Conservation (phyloP, 92 coral and sea anemone species). For the Pocillopora grandis region DNA sequence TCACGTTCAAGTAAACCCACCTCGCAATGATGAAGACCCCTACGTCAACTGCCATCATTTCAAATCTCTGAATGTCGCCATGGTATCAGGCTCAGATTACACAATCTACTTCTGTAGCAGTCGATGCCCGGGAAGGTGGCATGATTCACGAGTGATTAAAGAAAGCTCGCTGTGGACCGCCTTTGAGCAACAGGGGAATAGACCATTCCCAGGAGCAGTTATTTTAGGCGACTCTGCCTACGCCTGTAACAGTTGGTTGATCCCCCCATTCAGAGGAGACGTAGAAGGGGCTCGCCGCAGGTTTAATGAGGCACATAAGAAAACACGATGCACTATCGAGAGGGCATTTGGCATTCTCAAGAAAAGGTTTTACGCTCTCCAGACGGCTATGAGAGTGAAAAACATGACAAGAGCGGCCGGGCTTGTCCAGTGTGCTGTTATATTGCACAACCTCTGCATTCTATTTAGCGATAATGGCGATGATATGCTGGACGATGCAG, state of each 20-base stretch:
- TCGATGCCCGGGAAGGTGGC: constrained; percentile 16
- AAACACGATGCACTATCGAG: constrained; percentile 15
- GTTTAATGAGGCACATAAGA: constrained; percentile 45
- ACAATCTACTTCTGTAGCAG: constrained; percentile 27
- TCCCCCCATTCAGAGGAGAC: constrained; percentile 53
- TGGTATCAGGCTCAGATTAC: too few species aligned
- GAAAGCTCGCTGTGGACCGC: constrained; percentile 47
- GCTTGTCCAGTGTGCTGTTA: too few species aligned
- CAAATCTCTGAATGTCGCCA: too few species aligned
- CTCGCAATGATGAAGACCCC: too few species aligned
- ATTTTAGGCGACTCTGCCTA: too few species aligned
- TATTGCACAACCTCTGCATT: constrained; percentile 41
- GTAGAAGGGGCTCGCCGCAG: constrained; percentile 36
- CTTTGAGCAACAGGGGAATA: constrained; percentile 50
- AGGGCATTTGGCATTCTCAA: too few species aligned
- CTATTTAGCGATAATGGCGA: constrained; percentile 46
- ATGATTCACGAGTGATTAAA: constrained; percentile 46
- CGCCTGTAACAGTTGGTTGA: constrained; percentile 16
- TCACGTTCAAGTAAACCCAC: too few species aligned
- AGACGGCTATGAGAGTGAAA: too few species aligned
- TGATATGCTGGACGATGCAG: constrained; percentile 45
- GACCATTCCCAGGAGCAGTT: constrained; percentile 14
- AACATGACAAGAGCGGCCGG: too few species aligned
- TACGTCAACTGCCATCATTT: too few species aligned
- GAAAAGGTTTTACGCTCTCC: too few species aligned